A percentile compares a stretch with the other conserved stretches of the same genome.
Conservation (phyloP, 2,113 vertebrate species). For the Periophthalmodon schlosseri region DNA sequence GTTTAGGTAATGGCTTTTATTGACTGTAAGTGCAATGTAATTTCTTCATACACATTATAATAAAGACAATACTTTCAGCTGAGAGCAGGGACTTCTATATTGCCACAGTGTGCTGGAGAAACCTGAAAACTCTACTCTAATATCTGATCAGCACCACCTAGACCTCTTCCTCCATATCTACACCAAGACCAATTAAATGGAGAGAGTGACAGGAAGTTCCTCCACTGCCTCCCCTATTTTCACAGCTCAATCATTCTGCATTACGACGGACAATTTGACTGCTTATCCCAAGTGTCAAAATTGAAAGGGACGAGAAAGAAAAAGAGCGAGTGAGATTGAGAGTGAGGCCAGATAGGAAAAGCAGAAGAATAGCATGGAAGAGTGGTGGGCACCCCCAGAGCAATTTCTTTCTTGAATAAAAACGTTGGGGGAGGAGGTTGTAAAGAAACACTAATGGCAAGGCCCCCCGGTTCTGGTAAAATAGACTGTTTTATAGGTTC, state of each 20-base stretch:
- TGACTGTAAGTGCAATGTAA: not conserved
- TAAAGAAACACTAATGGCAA: slow-evolving; percentile 90
- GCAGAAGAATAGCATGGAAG: slow-evolving; percentile 86
- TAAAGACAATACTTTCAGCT: not conserved
- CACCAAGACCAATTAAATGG: slow-evolving; percentile 94
- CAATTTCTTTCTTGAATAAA: slow-evolving; percentile 89
- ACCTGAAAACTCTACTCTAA: slow-evolving; percentile 31
- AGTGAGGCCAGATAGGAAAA: slow-evolving; percentile 65
- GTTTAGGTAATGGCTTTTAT: not conserved
- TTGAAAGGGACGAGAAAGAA: slow-evolving; percentile 98
- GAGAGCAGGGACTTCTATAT: not conserved
- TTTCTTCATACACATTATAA: not conserved
- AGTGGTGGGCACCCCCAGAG: slow-evolving; percentile 76
- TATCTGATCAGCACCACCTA: slow-evolving; percentile 42
- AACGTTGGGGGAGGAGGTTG: slow-evolving; percentile 51
- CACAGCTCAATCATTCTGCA: slow-evolving; percentile 99
- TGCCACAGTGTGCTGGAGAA: slow-evolving; percentile 64
- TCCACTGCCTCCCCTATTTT: slow-evolving; percentile 77
- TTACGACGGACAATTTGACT: slow-evolving; percentile 80
- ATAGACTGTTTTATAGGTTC: slow-evolving; percentile 86
- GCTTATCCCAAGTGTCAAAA: slow-evolving; percentile 97
- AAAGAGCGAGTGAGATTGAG: slow-evolving; percentile 76
- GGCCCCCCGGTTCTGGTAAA: slow-evolving; percentile 91
- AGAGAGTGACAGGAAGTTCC: slow-evolving; percentile 76
- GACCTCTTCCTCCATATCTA: slow-evolving; percentile 82